Percentiles rank a stretch among this genome's conserved stretches.
These are phyloP conservation scores for Orestias chungarensis DNA, from an alignment of 2,797 vertebrate genomes.

Conservation along the genomic window DNA sequence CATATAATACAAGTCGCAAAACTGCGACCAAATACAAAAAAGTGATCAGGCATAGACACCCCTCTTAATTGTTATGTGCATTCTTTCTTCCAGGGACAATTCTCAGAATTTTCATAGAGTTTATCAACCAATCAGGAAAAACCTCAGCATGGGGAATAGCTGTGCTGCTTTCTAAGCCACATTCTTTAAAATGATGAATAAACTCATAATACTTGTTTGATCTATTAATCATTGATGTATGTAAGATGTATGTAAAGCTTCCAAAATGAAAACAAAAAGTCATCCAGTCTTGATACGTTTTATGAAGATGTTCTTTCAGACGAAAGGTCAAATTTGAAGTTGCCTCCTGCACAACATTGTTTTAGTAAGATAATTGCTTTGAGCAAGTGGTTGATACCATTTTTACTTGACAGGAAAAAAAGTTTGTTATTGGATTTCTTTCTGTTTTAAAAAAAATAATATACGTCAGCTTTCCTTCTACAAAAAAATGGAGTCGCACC, in stretches of 20 bases:
- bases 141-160: neutral
- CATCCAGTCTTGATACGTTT: neutral
- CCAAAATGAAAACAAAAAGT: no score
- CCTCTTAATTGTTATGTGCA: neutral
- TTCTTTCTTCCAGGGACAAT: neutral
- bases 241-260: neutral
- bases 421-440: neutral
- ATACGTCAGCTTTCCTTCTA: constrained; percentile 23
- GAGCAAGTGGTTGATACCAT: constrained; percentile 47
- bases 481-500: constrained; percentile 27
- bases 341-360: rapidly evolving
- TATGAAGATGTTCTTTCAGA: neutral
- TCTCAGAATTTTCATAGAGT: neutral
- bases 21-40: neutral
- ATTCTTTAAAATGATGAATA: neutral
- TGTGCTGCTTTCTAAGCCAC: neutral
- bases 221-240: neutral
- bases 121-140: neutral
- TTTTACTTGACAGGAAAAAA: constrained; percentile 21
- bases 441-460: constrained; percentile 26
- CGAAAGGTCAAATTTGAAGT: neutral
- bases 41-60: neutral
- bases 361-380: neutral
- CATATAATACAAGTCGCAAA: neutral
- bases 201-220: no score